phyloP scores from a whole-genome alignment of 2,888 invertebrate species.

The Anoplius nigerrimus region DNA sequence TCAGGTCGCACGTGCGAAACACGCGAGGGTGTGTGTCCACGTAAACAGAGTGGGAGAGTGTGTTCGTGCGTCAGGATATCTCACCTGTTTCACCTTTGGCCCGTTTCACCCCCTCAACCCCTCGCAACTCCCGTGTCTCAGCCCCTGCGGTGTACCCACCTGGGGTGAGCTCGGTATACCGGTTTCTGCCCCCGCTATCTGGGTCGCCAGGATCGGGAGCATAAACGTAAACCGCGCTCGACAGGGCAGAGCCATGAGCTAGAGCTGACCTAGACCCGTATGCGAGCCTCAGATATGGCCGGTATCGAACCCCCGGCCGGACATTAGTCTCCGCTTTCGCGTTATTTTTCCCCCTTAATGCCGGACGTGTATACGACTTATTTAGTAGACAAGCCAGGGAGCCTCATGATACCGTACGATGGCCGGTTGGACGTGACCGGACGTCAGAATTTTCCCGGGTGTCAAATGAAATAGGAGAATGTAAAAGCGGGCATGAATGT shows the following conservation, averaged over 20 bases:
- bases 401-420: too few relatives aligned
- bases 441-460: too few relatives aligned
- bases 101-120: conserved; percentile 33
- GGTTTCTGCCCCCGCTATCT: conserved; percentile 40
- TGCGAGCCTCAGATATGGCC: neutral
- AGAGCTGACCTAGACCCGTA: conserved; percentile 15
- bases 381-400: too few relatives aligned
- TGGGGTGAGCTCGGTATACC: too few relatives aligned
- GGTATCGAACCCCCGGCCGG: neutral
- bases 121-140: conserved; percentile 20
- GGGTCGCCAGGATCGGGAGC: conserved; percentile 43
- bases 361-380: too few relatives aligned
- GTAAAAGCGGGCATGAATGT: too few relatives aligned
- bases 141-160: too few relatives aligned
- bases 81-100: conserved; percentile 44
- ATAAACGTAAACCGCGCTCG: conserved; percentile 54
- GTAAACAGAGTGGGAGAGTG: neutral
- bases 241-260: conserved; percentile 16
- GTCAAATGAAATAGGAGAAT: too few relatives aligned
- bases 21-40: too few relatives aligned
- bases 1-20: conserved; percentile 22
- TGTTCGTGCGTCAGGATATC: conserved; percentile 17
- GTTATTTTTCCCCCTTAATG: too few relatives aligned
- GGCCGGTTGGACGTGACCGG: too few relatives aligned
- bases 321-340: too few relatives aligned